Evolutionary conservation across 2,113 vertebrate genomes (phyloP).

Genomic region (Rhinogobius similis): DNA sequence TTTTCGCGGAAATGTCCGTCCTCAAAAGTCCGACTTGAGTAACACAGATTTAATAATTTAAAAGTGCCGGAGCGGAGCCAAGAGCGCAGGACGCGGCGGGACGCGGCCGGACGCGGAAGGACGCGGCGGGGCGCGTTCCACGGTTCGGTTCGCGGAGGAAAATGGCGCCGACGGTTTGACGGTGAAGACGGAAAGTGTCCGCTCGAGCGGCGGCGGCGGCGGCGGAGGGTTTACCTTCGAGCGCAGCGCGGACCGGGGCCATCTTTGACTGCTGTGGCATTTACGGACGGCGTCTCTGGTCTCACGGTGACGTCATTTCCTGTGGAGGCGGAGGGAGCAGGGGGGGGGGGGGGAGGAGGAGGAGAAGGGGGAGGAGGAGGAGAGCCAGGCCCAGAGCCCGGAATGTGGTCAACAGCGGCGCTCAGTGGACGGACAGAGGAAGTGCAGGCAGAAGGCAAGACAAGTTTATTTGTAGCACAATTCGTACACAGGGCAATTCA

Average conservation of each 20-base stretch:
- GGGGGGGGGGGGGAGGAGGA: slow-evolving; percentile 10
- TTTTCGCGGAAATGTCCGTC: neutral
- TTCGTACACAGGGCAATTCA: no score
- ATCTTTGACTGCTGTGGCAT: slow-evolving; percentile 78
- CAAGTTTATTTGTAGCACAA: no score
- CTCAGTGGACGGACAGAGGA: neutral
- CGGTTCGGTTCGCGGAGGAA: neutral
- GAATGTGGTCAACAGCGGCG: neutral
- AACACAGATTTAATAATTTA: neutral
- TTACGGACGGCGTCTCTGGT: slow-evolving; percentile 64
- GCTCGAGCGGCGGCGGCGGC: neutral
- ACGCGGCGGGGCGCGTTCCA: neutral
- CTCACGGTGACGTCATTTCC: slow-evolving; percentile 80
- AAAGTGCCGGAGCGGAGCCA: neutral
- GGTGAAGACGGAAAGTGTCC: slow-evolving; percentile 25
- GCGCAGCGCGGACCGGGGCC: slow-evolving; percentile 69
- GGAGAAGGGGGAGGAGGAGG: neutral
- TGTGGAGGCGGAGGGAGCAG: slow-evolving; percentile 54
- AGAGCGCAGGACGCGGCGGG: neutral
- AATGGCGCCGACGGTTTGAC: neutral
- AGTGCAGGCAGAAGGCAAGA: no score
- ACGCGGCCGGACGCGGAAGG: neutral
- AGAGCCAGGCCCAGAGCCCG: no score
- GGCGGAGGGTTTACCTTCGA: slow-evolving; percentile 61
- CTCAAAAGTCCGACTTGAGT: neutral